Conservation (phyloP, 1,140 invertebrate species). For the Helicoverpa armigera region DNA sequence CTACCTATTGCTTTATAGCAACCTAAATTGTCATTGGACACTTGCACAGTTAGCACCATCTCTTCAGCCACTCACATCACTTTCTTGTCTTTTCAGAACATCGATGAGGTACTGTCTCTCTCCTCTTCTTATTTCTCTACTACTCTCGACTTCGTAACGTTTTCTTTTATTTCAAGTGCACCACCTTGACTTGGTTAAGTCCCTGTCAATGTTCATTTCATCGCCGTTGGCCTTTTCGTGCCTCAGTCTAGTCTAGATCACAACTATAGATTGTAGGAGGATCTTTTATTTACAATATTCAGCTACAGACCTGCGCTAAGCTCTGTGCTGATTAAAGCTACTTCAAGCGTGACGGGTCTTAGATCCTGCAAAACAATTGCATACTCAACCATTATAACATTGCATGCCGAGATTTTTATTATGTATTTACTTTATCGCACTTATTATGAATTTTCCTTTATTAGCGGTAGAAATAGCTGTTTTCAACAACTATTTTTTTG, state of each 20-base stretch:
- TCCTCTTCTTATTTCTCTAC: constrained; percentile 72
- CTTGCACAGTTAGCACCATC: constrained; percentile 67
- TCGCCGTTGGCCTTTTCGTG: constrained; percentile 43
- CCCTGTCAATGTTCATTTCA: constrained; percentile 42
- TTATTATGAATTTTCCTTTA: background rate
- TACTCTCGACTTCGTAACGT: constrained; percentile 73
- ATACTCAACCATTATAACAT: constrained; percentile 14
- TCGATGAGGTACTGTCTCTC: constrained; percentile 85
- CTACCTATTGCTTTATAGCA: constrained; percentile 46
- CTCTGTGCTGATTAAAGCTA: constrained; percentile 36
- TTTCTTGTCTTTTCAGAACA: constrained; percentile 86
- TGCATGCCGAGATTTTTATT: constrained; percentile 34
- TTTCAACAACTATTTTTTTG: background rate
- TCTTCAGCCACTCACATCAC: constrained; percentile 74
- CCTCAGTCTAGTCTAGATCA: constrained; percentile 49
- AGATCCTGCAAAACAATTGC: constrained; percentile 27
- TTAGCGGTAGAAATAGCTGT: constrained; percentile 9
- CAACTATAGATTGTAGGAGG: constrained; percentile 43
- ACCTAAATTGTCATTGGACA: constrained; percentile 47
- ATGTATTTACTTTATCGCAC: background rate
- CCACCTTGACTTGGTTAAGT: constrained; percentile 65
- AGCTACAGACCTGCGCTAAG: constrained; percentile 33
- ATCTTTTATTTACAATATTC: constrained; percentile 33
- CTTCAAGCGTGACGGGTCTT: constrained; percentile 39
- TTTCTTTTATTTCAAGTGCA: constrained; percentile 68